Evolutionary conservation across 2,888 invertebrate species (phyloP).

Genomic region (Agriopis aurantiaria): DNA sequence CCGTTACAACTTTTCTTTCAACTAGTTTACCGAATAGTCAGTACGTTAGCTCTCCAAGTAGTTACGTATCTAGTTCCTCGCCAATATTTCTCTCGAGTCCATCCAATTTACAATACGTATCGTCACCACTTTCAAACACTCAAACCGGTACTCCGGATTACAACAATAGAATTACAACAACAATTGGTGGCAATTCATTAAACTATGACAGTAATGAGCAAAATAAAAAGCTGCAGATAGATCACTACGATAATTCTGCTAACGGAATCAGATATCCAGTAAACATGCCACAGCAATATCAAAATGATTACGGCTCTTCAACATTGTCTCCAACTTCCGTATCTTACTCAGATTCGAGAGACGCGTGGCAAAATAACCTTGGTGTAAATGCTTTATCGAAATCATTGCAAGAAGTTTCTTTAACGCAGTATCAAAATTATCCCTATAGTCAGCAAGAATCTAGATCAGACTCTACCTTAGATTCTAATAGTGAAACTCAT

Average conservation of each 20-base stretch:
- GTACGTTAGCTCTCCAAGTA: conserved; percentile 71
- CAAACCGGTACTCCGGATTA: conserved; percentile 73
- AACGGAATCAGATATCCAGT: conserved; percentile 73
- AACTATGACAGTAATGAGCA: conserved; percentile 65
- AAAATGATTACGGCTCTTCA: conserved; percentile 70
- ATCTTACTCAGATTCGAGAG: conserved; percentile 67
- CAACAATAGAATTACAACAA: conserved; percentile 66
- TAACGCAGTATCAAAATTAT: conserved; percentile 67
- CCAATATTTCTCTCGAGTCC: conserved; percentile 77
- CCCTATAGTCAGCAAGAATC: conserved; percentile 64
- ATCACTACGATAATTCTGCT: conserved; percentile 78
- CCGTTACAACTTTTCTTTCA: conserved; percentile 70
- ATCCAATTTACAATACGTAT: conserved; percentile 72
- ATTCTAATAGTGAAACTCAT: conserved; percentile 70
- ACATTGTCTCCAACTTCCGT: conserved; percentile 67
- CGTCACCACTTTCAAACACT: conserved; percentile 72
- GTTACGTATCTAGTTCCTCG: conserved; percentile 74
- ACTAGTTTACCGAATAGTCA: conserved; percentile 71
- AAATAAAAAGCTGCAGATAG: conserved; percentile 73
- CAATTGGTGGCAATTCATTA: conserved; percentile 61
- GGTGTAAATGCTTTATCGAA: conserved; percentile 64
- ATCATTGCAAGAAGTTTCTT: conserved; percentile 67
- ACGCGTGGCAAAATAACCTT: conserved; percentile 69
- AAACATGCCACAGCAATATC: conserved; percentile 68
- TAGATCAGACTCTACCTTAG: conserved; percentile 57